Base-by-base conservation (phyloP, 2,888 invertebrate species). In the Drosophila macrospina region DNA sequence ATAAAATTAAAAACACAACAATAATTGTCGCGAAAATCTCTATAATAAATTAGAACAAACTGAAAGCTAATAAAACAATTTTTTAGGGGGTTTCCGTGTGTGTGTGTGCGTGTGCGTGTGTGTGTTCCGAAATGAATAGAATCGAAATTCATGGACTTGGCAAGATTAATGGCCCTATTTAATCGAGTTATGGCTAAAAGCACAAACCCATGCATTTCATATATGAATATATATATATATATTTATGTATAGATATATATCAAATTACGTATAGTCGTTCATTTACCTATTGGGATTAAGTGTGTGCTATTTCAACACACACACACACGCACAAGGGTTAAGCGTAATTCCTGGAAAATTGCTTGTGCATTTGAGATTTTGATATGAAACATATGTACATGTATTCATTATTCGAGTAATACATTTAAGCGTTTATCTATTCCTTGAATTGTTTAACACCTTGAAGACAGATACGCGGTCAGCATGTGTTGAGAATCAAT, bases 151-250 rank as follows among this genome's bases (percentile, higher is more conserved):
- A 57, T 64, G 64, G 52, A 51, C 41, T 42, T 56, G 32, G 34
- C 75, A 63, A 83, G 78, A 80, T 83, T 75, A 75, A 80, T 78
- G 52, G 59, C 52, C 60, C 64, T 69, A 75, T 83, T 78, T 67
- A 51, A 65, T 69, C 78, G 72, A 80, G 66, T 78, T 83, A 78
- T 83, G 83, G 67, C 73, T 63, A 56, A 65, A 63, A 50, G 50
- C 20, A 48, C 44, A 56, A 34, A 48, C 34, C 26, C 41, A 62
- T 52, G n/a, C 28, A 54, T 5, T 51, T 0, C 5, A 30, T 30
- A 50, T 54, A 36, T 20, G 28, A 37, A 52, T n/a, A 54, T 24
- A 54, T 32, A 45, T 54, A 52, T 7, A 7, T 28, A 50, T 54
- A 36, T 7, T 1, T 28, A 50, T 54, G 28, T 16, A 36, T 51